Base-by-base conservation (phyloP, 2,797 vertebrate genomes). In the Coluber constrictor region DNA sequence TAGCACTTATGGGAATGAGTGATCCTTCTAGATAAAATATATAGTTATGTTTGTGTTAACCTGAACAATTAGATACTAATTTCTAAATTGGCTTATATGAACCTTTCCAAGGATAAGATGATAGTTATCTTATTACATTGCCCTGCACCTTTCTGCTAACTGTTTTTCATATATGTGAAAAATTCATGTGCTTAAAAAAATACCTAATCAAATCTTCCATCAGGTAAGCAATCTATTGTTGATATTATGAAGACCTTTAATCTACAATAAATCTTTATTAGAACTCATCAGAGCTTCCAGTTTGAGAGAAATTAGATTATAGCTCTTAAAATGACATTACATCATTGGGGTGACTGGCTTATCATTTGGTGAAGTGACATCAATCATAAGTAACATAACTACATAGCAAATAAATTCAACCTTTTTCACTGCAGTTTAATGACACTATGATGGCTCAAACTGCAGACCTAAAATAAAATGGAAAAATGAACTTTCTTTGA, bases 181-280 rank as follows among this genome's bases (percentile, higher is more conserved):
- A 97, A 97, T 96, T 94, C 86, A 94, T 97, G 97, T 96, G 95
- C 95, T 95, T 92, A 18, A 70, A 95, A 96, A 97, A 97, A 97
- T 95, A 95, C 95, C 95, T 97, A 97, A 97, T 98, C 96, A 97
- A 97, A 97, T 98, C 95, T 97, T 94, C 96, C 96, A 97, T 97
- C 97, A 98, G 98, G 99, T 98, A 97, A 98, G 98, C 98, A 99
- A 99, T 99, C 98, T 98, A 98, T 99, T 99, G 98, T 99, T 99
- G 99, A 99, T 99, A 98, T 98, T 98, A 98, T 98, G 98, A 98
- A 98, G 97, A 98, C 97, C 98, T 98, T 99, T 99, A 98, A 99
- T 99, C 98, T 98, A 98, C 98, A 98, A 99, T 99, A 99, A 99
- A 99, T 99, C 98, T 99, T 99, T 98, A 99, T 99, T 99, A 99